Base-by-base conservation (phyloP, 2,888 invertebrate species). In the Ennomos fuscantarius region DNA sequence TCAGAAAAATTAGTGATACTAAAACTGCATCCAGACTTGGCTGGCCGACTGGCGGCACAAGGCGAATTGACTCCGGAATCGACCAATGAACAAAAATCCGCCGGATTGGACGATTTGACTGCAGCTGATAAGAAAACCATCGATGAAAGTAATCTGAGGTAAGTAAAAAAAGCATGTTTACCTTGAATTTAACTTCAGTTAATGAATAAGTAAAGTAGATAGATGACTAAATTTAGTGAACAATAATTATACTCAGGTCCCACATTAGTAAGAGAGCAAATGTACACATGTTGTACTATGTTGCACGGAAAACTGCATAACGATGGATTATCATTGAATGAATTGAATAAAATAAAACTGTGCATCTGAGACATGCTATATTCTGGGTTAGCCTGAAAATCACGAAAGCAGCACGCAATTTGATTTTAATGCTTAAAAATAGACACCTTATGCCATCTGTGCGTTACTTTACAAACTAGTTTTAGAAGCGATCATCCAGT, bases 21-120 rank as follows among this genome's bases (percentile, higher is more conserved):
- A 40, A 87, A 92, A 62, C 85, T 91, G 1, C 95, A 95, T 73
- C 95, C 95, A 8, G 95, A 95, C 80, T 82, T 95, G 56, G 94
- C 94, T 3, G 94, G 93, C 2, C 89, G 89, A 53, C 70, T 94
- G 44, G 93, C 93, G 1, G 92, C 92, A 5, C 84, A 82, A 55
- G 93, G 93, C 5, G 86, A 91, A 63, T 80, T 95, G 39, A 94
- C 94, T 0, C 68, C 72, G 0, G 95, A 95, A 75, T 95, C 94
- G 0, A 80, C 87, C 1, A 80, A 80, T 10, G 94, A 95, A 72
- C 95, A 95, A 71, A 81, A 77, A 53, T 81, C 84, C 49, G 94
- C 94, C 0, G 94, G 94, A 0, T 80, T 95, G 2, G 81, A 93
- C 44, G 73, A 84, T 33, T 80, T 95, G n/a, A 90, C 92, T 1